A percentile compares a stretch with the other conserved stretches of the same genome.
These are phyloP conservation scores for Stichodactyla helianthus DNA, from an alignment of 64 coral and sea anemone species.

Conservation along the genomic window DNA sequence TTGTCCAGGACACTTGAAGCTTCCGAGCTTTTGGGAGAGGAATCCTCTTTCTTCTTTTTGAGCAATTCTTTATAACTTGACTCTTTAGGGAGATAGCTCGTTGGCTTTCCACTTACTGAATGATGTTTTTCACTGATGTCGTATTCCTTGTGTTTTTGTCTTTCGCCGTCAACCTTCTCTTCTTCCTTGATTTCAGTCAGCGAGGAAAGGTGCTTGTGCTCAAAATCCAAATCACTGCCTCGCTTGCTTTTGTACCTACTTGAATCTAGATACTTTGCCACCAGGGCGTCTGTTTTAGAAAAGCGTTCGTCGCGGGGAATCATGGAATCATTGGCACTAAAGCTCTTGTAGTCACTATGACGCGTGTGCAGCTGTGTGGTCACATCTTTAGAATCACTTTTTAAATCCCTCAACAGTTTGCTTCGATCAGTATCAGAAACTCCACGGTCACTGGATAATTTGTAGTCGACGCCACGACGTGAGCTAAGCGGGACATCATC, in stretches of 20 bases:
- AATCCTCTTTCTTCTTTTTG: background rate
- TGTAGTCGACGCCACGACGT: background rate
- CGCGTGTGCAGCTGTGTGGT: background rate
- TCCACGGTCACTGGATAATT: background rate
- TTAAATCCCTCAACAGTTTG: background rate
- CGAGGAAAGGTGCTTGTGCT: background rate
- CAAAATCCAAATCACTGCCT: background rate
- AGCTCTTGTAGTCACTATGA: background rate
- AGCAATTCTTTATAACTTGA: background rate
- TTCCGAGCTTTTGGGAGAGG: background rate
- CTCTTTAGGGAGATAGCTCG: background rate
- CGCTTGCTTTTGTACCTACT: slow-evolving; percentile 10
- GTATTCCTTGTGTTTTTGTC: background rate
- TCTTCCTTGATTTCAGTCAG: slow-evolving; percentile 16
- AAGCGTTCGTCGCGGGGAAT: background rate
- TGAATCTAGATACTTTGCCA: slow-evolving; percentile 3
- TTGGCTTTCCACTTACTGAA: slow-evolving; percentile 1
- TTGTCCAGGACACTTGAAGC: background rate
- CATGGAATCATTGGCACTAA: background rate
- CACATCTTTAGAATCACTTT: background rate
- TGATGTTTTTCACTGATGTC: background rate
- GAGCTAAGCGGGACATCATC: background rate
- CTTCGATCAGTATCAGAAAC: background rate
- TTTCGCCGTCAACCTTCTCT: background rate
- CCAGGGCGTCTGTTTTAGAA: background rate